phyloP scores from a whole-genome alignment of 2,113 vertebrate species.

The Paralichthys olivaceus region DNA sequence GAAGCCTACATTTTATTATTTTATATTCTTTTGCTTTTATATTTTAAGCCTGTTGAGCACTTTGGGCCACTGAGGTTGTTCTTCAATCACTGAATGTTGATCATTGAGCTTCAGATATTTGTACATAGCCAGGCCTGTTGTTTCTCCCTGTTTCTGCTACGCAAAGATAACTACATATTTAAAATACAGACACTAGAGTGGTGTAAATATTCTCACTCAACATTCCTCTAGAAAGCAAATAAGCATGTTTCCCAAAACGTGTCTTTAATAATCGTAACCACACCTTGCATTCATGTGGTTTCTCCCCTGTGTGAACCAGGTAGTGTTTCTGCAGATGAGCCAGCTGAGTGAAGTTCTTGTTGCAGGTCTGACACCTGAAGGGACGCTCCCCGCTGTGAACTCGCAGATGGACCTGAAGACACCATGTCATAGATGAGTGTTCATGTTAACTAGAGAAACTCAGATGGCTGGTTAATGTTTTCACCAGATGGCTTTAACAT shows the following conservation, averaged over 20 bases:
- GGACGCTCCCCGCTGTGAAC: constrained; percentile 97
- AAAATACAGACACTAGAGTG: background rate
- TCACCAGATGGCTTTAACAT: background rate
- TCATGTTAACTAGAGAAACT: background rate
- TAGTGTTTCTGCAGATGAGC: constrained; percentile 98
- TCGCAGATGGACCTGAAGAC: constrained; percentile 91
- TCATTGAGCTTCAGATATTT: background rate
- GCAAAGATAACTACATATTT: background rate
- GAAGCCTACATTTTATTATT: too few species aligned
- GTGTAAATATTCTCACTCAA: background rate
- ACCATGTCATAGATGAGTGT: background rate
- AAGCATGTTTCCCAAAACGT: background rate
- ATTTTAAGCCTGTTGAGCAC: too few species aligned
- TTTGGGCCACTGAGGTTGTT: too few species aligned
- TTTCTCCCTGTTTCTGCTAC: background rate
- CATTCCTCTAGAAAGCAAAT: background rate
- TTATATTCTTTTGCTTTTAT: too few species aligned
- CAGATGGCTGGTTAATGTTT: background rate
- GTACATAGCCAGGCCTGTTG: background rate
- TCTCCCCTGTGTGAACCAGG: constrained; percentile 96
- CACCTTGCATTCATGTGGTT: constrained; percentile 95
- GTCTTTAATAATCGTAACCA: background rate
- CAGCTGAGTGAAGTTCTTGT: constrained; percentile 94
- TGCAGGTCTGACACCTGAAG: constrained; percentile 94
- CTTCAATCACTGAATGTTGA: background rate